These are phyloP conservation scores for Gymnorhina tibicen DNA, from an alignment of 2,113 vertebrate species.

Conservation along the genomic window DNA sequence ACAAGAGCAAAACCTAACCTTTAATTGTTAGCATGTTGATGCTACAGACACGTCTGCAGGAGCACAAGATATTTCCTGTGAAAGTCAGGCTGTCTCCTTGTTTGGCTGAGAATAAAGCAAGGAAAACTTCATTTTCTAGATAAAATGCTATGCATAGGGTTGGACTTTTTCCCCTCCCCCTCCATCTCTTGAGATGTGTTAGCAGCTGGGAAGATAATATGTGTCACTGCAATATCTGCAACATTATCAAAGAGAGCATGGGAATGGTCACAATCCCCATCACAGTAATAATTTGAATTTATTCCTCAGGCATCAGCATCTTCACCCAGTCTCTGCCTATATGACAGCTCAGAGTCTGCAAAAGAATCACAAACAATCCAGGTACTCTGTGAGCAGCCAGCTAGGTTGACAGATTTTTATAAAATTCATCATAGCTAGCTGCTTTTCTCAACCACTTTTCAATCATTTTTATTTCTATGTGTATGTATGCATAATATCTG, in stretches of 20 bases:
- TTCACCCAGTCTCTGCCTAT: slow-evolving; percentile 11
- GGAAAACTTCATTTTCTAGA: not conserved
- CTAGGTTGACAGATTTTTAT: slow-evolving; percentile 3
- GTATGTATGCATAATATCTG: not conserved
- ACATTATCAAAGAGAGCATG: not conserved
- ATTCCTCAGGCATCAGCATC: not conserved
- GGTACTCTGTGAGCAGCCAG: not conserved
- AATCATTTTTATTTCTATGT: not conserved
- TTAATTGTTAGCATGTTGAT: not conserved
- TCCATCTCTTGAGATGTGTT: not conserved
- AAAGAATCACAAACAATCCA: not conserved
- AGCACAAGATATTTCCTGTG: not conserved
- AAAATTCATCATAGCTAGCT: not conserved
- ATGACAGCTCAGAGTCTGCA: slow-evolving; percentile 31
- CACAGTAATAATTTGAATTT: slow-evolving; percentile 39
- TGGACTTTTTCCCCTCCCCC: not conserved
- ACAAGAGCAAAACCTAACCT: not conserved
- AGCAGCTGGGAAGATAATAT: slow-evolving; percentile 35
- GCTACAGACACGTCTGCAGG: not conserved
- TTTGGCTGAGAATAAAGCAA: not conserved
- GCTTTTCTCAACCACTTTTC: not conserved
- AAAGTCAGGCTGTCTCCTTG: not conserved
- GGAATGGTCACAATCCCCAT: slow-evolving; percentile 2
- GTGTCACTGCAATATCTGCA: slow-evolving; percentile 32
- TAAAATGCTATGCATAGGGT: not conserved